phyloP scores from a whole-genome alignment of 2,888 invertebrate species.

The Neoscelio sp. region DNA sequence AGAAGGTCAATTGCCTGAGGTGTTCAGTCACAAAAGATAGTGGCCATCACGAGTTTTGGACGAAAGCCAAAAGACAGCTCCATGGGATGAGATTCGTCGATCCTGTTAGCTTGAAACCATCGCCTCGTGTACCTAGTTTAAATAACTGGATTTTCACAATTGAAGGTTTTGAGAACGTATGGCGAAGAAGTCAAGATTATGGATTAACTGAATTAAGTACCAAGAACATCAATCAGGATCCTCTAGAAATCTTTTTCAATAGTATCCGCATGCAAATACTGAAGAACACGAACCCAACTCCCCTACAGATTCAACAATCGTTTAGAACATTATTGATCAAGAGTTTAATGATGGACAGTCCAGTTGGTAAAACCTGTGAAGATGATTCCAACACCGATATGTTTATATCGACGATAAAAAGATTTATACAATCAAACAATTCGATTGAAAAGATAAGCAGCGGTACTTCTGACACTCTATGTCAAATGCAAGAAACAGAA shows the following conservation, averaged over 20 bases:
- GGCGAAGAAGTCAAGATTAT: not conserved
- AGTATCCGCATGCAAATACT: not conserved
- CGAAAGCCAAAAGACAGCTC: not conserved
- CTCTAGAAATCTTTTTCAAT: not conserved
- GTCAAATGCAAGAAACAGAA: no score
- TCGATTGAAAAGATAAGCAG: no score
- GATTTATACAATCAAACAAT: no score
- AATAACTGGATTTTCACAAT: not conserved
- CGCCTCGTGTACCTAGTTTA: not conserved
- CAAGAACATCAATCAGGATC: not conserved
- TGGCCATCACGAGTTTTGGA: not conserved
- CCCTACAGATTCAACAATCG: not conserved
- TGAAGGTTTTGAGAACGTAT: not conserved
- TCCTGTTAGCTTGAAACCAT: not conserved
- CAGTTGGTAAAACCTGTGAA: not conserved
- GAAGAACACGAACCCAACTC: not conserved
- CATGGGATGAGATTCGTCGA: constrained; percentile 1
- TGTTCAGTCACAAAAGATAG: not conserved
- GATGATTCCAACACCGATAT: not conserved
- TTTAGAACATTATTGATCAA: not conserved
- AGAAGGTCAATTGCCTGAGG: no score
- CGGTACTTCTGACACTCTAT: no score
- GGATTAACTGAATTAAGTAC: not conserved
- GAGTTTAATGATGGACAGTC: not conserved
- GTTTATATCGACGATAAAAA: no score